Evolutionary conservation across 2,888 invertebrate genomes (phyloP), one percentile per base, ranked within the genome.

Genomic region (Cerastoderma edule): DNA sequence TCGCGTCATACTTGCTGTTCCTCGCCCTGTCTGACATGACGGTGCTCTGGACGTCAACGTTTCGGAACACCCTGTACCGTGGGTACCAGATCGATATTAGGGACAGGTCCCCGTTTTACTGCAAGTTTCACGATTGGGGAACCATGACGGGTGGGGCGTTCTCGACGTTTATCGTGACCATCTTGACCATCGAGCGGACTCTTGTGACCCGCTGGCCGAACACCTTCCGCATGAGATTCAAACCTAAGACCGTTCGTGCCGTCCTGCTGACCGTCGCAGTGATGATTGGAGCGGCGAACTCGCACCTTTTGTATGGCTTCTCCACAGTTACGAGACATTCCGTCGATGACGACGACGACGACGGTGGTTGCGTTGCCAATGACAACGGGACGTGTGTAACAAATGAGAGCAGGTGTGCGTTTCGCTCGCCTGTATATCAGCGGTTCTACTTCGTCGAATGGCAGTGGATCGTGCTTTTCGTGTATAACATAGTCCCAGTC

Each of bases 161-260:
- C 16, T 60, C 60, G 1, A n/a, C 60, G 2, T 60, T n/a, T 60
- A 16, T 39, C 39, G 60, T 60, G 24, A 16, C 60, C 2, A 10
- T 60, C 19, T 60, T 60, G 60, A 60, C 60, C 39, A 60, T 60
- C 22, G 60, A 60, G 24, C 60, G 60, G 22, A 60, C 60, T 5
- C 1, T 60, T 6, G 27, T 60, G 32, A 24, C 39, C 22, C 32
- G 33, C 16, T 24, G 60, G n/a, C 27, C 60, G n/a, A n/a, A n/a
- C n/a, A n/a, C n/a, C n/a, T n/a, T n/a, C n/a, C n/a, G n/a, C n/a
- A n/a, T n/a, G n/a, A n/a, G n/a, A n/a, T n/a, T n/a, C n/a, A n/a
- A n/a, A n/a, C n/a, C n/a, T n/a, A n/a, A n/a, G n/a, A n/a, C 13
- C 13, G 60, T 60, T 8, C 6, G 35, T 13, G 19, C 22, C 27